Conservation (phyloP, 1,140 invertebrate genomes). For the Dinoponera quadriceps region DNA sequence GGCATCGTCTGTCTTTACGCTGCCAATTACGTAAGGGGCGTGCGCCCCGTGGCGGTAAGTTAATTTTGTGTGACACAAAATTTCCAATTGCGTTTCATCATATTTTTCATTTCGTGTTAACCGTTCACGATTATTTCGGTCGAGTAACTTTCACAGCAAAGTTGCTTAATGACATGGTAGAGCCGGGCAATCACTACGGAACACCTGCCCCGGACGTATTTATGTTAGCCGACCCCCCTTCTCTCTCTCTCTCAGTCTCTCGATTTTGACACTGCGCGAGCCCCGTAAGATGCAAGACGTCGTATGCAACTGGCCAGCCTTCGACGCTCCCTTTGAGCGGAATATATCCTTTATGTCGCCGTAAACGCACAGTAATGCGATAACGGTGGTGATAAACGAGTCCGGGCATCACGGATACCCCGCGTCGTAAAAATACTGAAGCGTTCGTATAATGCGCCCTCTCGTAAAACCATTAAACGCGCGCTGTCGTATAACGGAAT, state of each 20-base stretch:
- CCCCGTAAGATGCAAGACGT: conserved; percentile 35
- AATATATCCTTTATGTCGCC: conserved; percentile 48
- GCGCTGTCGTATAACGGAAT: conserved; percentile 51
- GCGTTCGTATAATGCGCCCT: conserved; percentile 11
- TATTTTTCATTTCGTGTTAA: conserved; percentile 46
- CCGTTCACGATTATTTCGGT: conserved; percentile 48
- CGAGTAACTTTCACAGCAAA: conserved; percentile 60
- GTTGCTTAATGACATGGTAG: conserved; percentile 55
- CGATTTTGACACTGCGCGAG: conserved; percentile 37
- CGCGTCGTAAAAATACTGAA: conserved; percentile 40
- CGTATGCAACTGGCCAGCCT: conserved; percentile 51
- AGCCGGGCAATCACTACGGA: conserved; percentile 65
- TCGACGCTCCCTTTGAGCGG: conserved; percentile 39
- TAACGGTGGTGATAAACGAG: conserved; percentile 63
- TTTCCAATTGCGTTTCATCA: conserved; percentile 34
- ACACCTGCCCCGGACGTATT: conserved; percentile 67
- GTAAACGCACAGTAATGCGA: conserved; percentile 55
- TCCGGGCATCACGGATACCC: conserved; percentile 10
- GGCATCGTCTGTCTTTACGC: background rate
- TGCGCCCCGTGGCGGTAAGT: background rate
- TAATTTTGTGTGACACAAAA: background rate
- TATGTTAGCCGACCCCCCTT: conserved; percentile 49
- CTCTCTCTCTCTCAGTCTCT: conserved; percentile 3
- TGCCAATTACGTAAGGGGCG: background rate
- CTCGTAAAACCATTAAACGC: conserved; percentile 54